A percentile compares a stretch with the other conserved stretches of the same genome.
Conservation (phyloP, 2,888 invertebrate species). For the Drosophila imparisetae region DNA sequence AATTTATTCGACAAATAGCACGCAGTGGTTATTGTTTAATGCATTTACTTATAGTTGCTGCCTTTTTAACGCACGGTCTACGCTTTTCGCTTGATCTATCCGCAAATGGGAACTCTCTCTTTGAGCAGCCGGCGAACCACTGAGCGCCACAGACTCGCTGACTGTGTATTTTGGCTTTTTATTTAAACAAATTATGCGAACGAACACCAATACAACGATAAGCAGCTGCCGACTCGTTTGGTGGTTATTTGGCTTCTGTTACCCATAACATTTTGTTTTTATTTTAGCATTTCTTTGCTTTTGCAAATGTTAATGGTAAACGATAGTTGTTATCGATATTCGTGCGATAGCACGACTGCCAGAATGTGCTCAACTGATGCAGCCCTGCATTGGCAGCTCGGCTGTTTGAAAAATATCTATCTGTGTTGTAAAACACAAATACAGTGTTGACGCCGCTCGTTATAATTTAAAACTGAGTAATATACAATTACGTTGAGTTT, state of each 20-base stretch:
- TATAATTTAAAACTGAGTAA: not conserved
- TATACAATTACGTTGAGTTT: not conserved
- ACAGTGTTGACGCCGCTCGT: not conserved
- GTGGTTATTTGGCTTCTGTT: conserved; percentile 46
- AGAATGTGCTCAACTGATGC: not conserved
- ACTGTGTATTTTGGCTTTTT: conserved; percentile 51
- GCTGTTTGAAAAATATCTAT: conserved; percentile 1
- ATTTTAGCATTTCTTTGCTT: conserved; percentile 35
- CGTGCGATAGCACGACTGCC: not conserved
- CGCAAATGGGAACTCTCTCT: conserved; percentile 57
- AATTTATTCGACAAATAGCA: conserved; percentile 42
- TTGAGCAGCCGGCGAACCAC: conserved; percentile 61
- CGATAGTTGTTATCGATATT: conserved; percentile 32
- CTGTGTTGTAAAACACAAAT: not conserved
- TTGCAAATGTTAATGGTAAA: conserved; percentile 18
- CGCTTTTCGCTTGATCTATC: conserved; percentile 38
- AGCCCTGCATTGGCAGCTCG: conserved; percentile 27
- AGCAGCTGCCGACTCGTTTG: conserved; percentile 37
- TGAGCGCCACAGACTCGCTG: conserved; percentile 53
- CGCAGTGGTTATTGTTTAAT: conserved; percentile 39
- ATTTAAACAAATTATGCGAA: conserved; percentile 55
- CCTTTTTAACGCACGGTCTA: conserved; percentile 52
- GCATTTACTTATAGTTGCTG: conserved; percentile 56
- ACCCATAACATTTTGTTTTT: conserved; percentile 55
- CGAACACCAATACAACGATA: conserved; percentile 35